Base-by-base conservation (phyloP, 2,888 invertebrate species). In the Minunthozetes semirufus region DNA sequence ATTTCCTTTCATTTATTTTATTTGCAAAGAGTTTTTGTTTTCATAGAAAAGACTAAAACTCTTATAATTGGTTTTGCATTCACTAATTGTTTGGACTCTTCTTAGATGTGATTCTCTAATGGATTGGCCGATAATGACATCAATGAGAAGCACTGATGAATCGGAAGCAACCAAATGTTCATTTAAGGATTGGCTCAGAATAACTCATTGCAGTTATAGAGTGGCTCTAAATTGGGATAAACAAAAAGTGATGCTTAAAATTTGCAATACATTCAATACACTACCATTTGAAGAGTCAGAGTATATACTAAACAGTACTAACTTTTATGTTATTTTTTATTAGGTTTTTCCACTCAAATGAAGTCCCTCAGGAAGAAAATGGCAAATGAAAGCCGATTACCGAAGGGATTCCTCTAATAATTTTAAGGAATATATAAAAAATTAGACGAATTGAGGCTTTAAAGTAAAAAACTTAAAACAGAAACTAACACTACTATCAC, bases 241-340 rank as follows among this genome's bases (percentile, higher is more conserved):
- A 63, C 63, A 63, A 59, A 53, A 63, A 63, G 33, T 33, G 33
- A 63, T 63, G 63, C 63, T 59, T 59, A 63, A 63, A 63, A 63
- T 63, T 63, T 38, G 63, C 33, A n/a, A 63, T 17, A 19, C 33
- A 63, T 9, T 15, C 19, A 25, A 22, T 22, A 19, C 25, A 59
- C 19, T 17, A 9, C 6, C 33, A 33, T 63, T 27, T 59, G 59
- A 5, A 25, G 3, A 25, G 27, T 25, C 6, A 5, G 33, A 6
- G 33, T 63, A 63, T 33, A 63, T 33, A 33, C n/a, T 63, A 15
- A 63, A 38, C 33, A 63, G 33, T n/a, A 63, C 63, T 63, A 63
- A 63, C 63, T 63, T 63, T 63, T 63, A 63, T 63, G 63, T 63
- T 63, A 63, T 63, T 63, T 63, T 63, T 63, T 63, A 63, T 63